Conservation (phyloP, 2,888 invertebrate species). For the Oscheius myriophilus region DNA sequence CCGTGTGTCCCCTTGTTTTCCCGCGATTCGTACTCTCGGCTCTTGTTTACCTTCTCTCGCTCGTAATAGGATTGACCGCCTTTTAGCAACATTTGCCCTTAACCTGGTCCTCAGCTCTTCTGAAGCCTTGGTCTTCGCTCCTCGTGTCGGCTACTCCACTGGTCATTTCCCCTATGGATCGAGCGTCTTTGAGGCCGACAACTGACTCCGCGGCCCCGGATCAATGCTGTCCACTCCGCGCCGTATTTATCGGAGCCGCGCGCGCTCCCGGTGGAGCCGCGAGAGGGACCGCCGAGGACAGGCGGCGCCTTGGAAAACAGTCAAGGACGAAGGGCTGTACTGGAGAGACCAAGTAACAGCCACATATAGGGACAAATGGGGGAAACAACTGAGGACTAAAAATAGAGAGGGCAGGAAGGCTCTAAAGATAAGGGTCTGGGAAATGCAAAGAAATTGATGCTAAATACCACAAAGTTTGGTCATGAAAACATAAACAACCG, state of each 20-base stretch:
- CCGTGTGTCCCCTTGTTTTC: no score
- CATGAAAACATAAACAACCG: no score
- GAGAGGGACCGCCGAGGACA: neutral
- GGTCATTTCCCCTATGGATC: slow-evolving; percentile 10
- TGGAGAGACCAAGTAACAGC: slow-evolving; percentile 1
- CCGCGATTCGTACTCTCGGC: no score
- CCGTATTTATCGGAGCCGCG: neutral
- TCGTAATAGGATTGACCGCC: no score
- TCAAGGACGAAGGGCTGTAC: neutral
- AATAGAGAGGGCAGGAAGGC: no score
- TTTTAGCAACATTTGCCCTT: no score
- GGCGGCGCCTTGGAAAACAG: neutral
- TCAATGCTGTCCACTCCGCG: slow-evolving; percentile 27
- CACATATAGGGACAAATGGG: no score
- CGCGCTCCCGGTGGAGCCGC: neutral
- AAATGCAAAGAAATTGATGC: neutral
- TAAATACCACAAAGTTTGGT: neutral
- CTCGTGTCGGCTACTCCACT: neutral
- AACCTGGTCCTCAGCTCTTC: no score
- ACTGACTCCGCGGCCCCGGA: slow-evolving; percentile 26
- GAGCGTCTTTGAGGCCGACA: slow-evolving; percentile 23
- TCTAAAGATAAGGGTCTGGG: neutral
- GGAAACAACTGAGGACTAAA: no score
- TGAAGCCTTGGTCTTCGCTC: no score
- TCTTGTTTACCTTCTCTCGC: no score